Evolutionary conservation across 2,797 vertebrate species (phyloP).

Genomic region (Gobionotothen gibberifrons): DNA sequence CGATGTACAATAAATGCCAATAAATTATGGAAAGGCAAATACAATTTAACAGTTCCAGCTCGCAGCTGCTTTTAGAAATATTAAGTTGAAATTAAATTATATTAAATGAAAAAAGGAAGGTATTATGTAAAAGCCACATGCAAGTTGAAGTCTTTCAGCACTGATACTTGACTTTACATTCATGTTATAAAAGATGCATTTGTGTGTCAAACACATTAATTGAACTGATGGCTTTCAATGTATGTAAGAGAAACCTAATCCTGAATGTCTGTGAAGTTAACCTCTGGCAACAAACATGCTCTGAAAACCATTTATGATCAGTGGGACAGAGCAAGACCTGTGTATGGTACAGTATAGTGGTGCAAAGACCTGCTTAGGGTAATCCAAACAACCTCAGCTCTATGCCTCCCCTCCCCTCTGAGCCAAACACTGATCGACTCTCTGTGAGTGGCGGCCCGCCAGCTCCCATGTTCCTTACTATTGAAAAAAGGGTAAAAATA

Average conservation of each 20-base stretch:
- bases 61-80: neutral
- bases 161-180: conserved; percentile 1
- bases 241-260: conserved; percentile 3
- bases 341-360: conserved; percentile 16
- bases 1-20: conserved; percentile 5
- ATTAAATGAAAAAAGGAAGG: neutral
- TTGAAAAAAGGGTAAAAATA: conserved; percentile 87
- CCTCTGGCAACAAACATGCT: conserved; percentile 14
- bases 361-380: conserved; percentile 41
- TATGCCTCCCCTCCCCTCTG: conserved; percentile 57
- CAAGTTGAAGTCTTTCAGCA: neutral
- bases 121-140: neutral
- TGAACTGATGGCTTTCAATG: conserved; percentile 13
- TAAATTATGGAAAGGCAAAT: neutral
- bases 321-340: conserved; percentile 22
- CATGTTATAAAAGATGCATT: neutral
- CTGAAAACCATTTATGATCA: conserved; percentile 24
- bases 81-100: neutral
- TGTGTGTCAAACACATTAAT: conserved; percentile 4
- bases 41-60: neutral
- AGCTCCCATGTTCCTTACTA: conserved; percentile 79
- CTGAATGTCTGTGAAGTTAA: neutral
- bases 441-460: conserved; percentile 73
- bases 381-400: conserved; percentile 58
- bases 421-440: conserved; percentile 80